Conservation (phyloP, 2,113 vertebrate genomes). For the Illadopsis cleaveri region DNA sequence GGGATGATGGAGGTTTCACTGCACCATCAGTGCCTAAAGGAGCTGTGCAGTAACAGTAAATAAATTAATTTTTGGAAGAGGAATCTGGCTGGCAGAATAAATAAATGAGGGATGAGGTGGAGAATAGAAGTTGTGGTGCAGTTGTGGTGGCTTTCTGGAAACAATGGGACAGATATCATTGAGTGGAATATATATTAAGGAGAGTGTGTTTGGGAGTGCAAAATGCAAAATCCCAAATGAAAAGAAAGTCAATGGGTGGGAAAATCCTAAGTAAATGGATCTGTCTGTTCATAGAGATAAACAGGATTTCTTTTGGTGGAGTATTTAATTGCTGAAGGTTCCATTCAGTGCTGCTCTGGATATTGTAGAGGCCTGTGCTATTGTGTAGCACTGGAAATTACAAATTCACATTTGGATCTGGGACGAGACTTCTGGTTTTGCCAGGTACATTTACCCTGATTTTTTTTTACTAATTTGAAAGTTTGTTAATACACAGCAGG, state of each 20-base stretch:
- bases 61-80: background rate
- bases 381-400: constrained; percentile 38
- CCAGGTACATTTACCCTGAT: constrained; percentile 34
- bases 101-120: background rate
- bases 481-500: background rate
- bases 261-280: background rate
- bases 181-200: too few relatives aligned
- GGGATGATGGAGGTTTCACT: background rate
- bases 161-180: background rate
- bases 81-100: background rate
- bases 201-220: background rate
- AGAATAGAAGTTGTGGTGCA: background rate
- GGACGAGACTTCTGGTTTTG: constrained; percentile 39
- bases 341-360: background rate
- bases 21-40: rapidly evolving
- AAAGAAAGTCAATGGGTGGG: background rate
- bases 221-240: background rate
- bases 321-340: background rate
- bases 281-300: background rate
- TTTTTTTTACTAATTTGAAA: background rate
- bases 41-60: background rate
- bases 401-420: constrained; percentile 51
- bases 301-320: background rate
- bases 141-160: background rate
- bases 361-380: constrained; percentile 54